Percentiles rank a stretch among this genome's conserved stretches.
phyloP scores from a whole-genome alignment of 2,888 invertebrate species.

The Acholoe squamosa region DNA sequence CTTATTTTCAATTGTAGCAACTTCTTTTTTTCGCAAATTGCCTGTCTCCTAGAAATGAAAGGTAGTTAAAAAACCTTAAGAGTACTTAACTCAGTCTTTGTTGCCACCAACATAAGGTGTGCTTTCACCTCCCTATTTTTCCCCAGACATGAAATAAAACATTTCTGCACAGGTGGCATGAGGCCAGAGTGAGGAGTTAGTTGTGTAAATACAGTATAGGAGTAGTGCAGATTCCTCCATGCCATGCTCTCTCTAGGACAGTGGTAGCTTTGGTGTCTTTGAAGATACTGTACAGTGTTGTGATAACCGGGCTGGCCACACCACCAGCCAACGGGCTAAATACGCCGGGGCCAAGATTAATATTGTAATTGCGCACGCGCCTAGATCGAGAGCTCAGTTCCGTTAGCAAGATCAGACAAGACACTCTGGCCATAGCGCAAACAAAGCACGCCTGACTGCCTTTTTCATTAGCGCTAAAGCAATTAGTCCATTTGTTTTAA shows the following conservation, averaged over 20 bases:
- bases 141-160: no score
- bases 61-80: no score
- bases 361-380: slow-evolving; percentile 60
- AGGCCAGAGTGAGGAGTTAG: neutral
- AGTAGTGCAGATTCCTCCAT: neutral
- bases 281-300: slow-evolving; percentile 25
- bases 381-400: slow-evolving; percentile 59
- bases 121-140: no score
- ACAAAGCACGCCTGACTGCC: slow-evolving; percentile 55
- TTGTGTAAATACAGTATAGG: neutral
- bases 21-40: no score
- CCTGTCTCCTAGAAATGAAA: no score
- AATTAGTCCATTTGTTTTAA: slow-evolving; percentile 61
- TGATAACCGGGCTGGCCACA: neutral
- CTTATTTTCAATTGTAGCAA: no score
- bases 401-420: slow-evolving; percentile 60
- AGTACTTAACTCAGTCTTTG: no score
- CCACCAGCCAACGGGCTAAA: slow-evolving; percentile 27
- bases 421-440: slow-evolving; percentile 50
- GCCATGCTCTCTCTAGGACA: no score
- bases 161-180: neutral
- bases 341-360: slow-evolving; percentile 54
- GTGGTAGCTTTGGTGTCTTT: slow-evolving; percentile 38
- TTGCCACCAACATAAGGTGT: no score
- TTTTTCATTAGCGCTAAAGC: slow-evolving; percentile 60